Base-by-base conservation (phyloP, 2,888 invertebrate genomes). In the Harpalus rufipes region DNA sequence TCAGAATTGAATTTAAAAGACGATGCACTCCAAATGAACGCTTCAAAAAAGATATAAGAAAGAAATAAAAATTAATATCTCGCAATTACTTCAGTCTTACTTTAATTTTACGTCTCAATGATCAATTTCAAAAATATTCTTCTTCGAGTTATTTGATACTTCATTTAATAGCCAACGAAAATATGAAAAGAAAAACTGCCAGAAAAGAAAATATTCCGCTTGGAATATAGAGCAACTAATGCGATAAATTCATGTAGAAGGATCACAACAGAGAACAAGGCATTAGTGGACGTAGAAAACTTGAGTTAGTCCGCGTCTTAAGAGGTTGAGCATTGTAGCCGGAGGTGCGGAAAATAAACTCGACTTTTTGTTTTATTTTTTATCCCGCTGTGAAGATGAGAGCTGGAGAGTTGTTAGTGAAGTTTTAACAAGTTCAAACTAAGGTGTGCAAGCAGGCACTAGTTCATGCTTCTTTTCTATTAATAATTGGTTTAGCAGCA, bases 351-450 rank as follows among this genome's bases (percentile, higher is more conserved):
- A 74, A 74, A 74, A 74, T 74, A 74, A 74, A 74, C 72, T 41
- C 18, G 16, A 74, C 72, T 74, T 74, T 68, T 74, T 41, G 44
- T 74, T 74, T 25, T n/a, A 65, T 65, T 74, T 74, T 74, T 74
- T 74, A 74, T 74, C 72, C 72, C 18, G 41, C 16, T 44, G 72
- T 41, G 72, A 74, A 74, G 72, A 74, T 74, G 72, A 74, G 72
- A 41, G 18, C 72, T 68, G 72, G 16, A 8, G 72, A 72, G 72
- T 74, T 74, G 72, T 74, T 74, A 74, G 72, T 18, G 72, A 74
- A 74, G 72, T 74, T 74, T 74, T 74, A 74, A 74, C 72, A 74
- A 74, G 44, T 74, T 74, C 72, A 74, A 44, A 74, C 72, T 44
- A 18, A 74, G 72, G 72, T 74, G 72, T 44, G 44, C 72, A 72